phyloP scores from a whole-genome alignment of 1,140 invertebrate species.

The Lepidurus arcticus region DNA sequence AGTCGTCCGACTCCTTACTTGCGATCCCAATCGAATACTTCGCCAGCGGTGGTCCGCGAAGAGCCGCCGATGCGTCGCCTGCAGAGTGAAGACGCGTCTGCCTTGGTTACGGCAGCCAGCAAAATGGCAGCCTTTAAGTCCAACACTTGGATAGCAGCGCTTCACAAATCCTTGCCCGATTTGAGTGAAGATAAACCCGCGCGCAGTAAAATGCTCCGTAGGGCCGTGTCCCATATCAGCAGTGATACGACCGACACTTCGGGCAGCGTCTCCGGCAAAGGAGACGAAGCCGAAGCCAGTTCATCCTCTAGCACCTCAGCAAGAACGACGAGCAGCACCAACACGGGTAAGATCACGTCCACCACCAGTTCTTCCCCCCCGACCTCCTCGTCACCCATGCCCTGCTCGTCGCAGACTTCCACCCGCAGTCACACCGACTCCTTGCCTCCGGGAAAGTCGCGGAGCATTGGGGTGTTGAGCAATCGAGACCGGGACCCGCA shows the following conservation, averaged over 20 bases:
- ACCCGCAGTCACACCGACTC: constrained; percentile 35
- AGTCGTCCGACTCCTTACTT: not conserved
- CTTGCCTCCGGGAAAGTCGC: constrained; percentile 34
- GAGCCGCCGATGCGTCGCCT: constrained; percentile 35
- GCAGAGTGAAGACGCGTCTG: constrained; percentile 34
- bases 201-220: constrained; percentile 28
- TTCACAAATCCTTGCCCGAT: constrained; percentile 79
- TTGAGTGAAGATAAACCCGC: constrained; percentile 45
- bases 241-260: constrained; percentile 32
- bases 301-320: constrained; percentile 31
- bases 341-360: constrained; percentile 40
- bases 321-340: constrained; percentile 44
- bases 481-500: constrained; percentile 29
- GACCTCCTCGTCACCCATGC: constrained; percentile 32
- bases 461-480: constrained; percentile 20
- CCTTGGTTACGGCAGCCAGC: not conserved
- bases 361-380: constrained; percentile 39
- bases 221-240: constrained; percentile 33
- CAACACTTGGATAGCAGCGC: constrained; percentile 39
- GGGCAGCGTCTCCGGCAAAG: constrained; percentile 33
- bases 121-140: constrained; percentile 26
- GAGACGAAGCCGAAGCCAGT: constrained; percentile 18
- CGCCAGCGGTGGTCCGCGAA: not conserved
- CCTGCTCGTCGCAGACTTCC: constrained; percentile 34
- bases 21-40: not conserved